Evolutionary conservation across 1,140 invertebrate species (phyloP).

Genomic region (Drosophila sulfurigaster): DNA sequence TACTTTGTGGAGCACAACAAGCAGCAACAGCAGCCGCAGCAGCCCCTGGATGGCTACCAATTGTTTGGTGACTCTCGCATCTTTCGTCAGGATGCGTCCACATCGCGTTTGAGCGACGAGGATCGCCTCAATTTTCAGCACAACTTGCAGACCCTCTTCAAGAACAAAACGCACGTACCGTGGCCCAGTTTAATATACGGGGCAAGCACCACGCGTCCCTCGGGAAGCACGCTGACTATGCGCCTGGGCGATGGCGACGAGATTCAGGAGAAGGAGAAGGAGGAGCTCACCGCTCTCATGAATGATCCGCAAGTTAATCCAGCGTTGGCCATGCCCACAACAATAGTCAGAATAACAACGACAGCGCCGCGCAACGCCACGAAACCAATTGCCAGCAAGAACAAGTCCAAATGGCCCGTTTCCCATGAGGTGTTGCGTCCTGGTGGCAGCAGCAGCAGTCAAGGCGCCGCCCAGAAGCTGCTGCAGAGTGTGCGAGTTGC

Average conservation of each 20-base stretch:
- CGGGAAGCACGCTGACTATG: background rate
- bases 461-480: constrained; percentile 46
- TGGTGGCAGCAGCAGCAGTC: constrained; percentile 16
- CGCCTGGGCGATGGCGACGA: constrained; percentile 38
- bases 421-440: constrained; percentile 67
- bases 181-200: constrained; percentile 58
- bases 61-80: constrained; percentile 80
- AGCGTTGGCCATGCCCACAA: constrained; percentile 38
- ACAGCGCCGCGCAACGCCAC: constrained; percentile 65
- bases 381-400: constrained; percentile 75
- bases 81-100: constrained; percentile 53
- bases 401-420: constrained; percentile 76
- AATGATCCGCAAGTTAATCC: constrained; percentile 67
- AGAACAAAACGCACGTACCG: constrained; percentile 59
- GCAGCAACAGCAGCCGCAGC: constrained; percentile 85
- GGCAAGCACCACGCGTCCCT: constrained; percentile 56
- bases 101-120: constrained; percentile 67
- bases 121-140: constrained; percentile 67
- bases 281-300: constrained; percentile 75
- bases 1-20: constrained; percentile 91
- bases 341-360: constrained; percentile 58
- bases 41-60: constrained; percentile 79
- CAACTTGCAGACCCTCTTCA: constrained; percentile 66
- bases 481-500: constrained; percentile 34
- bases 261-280: constrained; percentile 47